A percentile compares a stretch with the other conserved stretches of the same genome.
These are phyloP conservation scores for Paratrypauchen microcephalus DNA, from an alignment of 2,797 vertebrate species.

Conservation along the genomic window DNA sequence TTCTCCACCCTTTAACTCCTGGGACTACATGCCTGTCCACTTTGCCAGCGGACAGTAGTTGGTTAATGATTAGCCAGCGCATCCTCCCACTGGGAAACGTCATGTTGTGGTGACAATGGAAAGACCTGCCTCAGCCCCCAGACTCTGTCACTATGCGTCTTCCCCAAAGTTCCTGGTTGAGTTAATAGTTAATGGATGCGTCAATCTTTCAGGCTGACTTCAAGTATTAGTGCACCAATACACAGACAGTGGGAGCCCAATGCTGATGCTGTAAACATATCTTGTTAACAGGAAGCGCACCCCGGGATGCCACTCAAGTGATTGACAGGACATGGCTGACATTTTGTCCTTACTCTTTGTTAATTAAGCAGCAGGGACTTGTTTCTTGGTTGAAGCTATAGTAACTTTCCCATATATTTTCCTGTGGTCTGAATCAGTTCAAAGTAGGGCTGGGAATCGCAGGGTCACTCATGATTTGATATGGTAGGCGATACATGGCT, in stretches of 20 bases:
- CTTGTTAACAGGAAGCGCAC: constrained; percentile 79
- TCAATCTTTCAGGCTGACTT: constrained; percentile 65
- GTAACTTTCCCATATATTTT: constrained; percentile 11
- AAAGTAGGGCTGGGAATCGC: background rate
- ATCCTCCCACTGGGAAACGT: constrained; percentile 66
- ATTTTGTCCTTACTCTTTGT: constrained; percentile 29
- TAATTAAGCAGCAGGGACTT: constrained; percentile 28
- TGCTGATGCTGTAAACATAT: constrained; percentile 74
- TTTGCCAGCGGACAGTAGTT: constrained; percentile 34
- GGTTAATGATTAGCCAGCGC: constrained; percentile 76
- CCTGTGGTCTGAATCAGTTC: background rate
- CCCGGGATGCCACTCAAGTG: constrained; percentile 63
- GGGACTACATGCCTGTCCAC: constrained; percentile 47
- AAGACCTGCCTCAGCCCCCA: constrained; percentile 53
- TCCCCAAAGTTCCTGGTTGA: constrained; percentile 53
- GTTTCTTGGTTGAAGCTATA: background rate
- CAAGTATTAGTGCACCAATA: constrained; percentile 63
- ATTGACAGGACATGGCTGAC: constrained; percentile 70
- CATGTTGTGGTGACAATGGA: constrained; percentile 66
- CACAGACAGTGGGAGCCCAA: constrained; percentile 65
- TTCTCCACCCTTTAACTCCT: constrained; percentile 48
- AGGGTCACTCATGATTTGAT: too few relatives aligned
- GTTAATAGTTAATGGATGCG: constrained; percentile 73
- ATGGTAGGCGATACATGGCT: too few relatives aligned
- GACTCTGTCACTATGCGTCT: constrained; percentile 55